These are phyloP conservation scores for Epistrophe grossulariae DNA, from an alignment of 2,888 invertebrate genomes.

Conservation along the genomic window DNA sequence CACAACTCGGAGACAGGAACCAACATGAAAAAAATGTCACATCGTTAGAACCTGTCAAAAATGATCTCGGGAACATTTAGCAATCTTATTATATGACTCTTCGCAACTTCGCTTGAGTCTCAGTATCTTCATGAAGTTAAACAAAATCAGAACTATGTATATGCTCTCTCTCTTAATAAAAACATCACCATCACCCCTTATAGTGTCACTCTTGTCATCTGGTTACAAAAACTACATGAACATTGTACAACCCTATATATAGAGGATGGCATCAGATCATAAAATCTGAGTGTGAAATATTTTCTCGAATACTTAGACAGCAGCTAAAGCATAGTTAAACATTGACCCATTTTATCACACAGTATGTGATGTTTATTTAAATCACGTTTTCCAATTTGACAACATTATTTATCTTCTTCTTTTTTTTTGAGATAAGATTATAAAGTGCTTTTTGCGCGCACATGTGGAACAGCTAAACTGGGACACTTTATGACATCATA, in stretches of 20 bases:
- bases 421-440: conserved; percentile 28
- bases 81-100: background rate
- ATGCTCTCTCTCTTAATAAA: background rate
- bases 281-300: conserved; percentile 45
- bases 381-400: conserved; percentile 52
- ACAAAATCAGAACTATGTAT: conserved; percentile 2
- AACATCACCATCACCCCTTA: background rate
- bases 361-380: conserved; percentile 33
- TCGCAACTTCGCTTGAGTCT: background rate
- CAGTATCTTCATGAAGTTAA: background rate
- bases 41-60: background rate
- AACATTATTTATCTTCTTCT: conserved; percentile 37
- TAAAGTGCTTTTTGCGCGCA: conserved; percentile 44
- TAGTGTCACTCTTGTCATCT: conserved; percentile 2
- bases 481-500: conserved; percentile 28
- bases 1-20: too few species aligned
- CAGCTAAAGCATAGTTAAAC: conserved; percentile 12
- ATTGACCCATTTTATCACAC: conserved; percentile 46
- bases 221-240: background rate
- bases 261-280: conserved; percentile 18
- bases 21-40: background rate
- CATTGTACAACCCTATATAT: background rate
- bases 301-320: background rate
- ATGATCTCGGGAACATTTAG: background rate
- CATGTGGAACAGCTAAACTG: conserved; percentile 44